Percentiles rank a stretch among this genome's conserved stretches.
Conservation (phyloP, 1,140 invertebrate species). For the Heliconius hermathena region DNA sequence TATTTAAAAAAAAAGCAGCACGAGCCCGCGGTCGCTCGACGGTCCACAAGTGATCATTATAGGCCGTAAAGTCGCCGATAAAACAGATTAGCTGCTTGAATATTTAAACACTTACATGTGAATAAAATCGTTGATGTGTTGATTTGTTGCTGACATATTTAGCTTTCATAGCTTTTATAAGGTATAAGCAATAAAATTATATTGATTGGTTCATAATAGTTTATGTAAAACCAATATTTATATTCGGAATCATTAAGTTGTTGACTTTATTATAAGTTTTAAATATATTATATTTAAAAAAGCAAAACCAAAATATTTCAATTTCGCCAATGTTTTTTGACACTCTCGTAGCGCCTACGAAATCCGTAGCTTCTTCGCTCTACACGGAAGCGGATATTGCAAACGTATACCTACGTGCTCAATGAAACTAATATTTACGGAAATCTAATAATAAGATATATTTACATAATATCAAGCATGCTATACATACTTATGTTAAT, state of each 20-base stretch:
- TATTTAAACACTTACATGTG: slow-evolving; percentile 67
- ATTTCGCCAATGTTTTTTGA: slow-evolving; percentile 2
- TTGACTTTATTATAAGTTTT: too few relatives aligned
- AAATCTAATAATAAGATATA: slow-evolving; percentile 4
- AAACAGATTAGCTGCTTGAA: slow-evolving; percentile 74
- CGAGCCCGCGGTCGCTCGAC: slow-evolving; percentile 26
- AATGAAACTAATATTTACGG: slow-evolving; percentile 2
- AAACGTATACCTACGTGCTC: slow-evolving; percentile 21
- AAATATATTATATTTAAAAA: too few relatives aligned
- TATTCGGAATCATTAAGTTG: background rate
- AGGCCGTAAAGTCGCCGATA: slow-evolving; percentile 74
- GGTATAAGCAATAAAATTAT: slow-evolving; percentile 25
- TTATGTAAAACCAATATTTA: slow-evolving; percentile 15
- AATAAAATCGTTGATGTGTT: slow-evolving; percentile 52
- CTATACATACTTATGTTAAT: slow-evolving; percentile 10
- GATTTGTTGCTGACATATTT: slow-evolving; percentile 40
- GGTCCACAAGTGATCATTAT: slow-evolving; percentile 67
- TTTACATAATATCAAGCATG: slow-evolving; percentile 12
- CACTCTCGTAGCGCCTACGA: slow-evolving; percentile 56
- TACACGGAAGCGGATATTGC: slow-evolving; percentile 43
- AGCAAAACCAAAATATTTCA: background rate
- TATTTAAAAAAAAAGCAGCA: slow-evolving; percentile 42
- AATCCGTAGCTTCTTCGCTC: slow-evolving; percentile 58
- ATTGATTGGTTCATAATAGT: slow-evolving; percentile 20
- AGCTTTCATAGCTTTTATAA: slow-evolving; percentile 25